phyloP scores from a whole-genome alignment of 2,113 vertebrate genomes.

The Salvator merianae region DNA sequence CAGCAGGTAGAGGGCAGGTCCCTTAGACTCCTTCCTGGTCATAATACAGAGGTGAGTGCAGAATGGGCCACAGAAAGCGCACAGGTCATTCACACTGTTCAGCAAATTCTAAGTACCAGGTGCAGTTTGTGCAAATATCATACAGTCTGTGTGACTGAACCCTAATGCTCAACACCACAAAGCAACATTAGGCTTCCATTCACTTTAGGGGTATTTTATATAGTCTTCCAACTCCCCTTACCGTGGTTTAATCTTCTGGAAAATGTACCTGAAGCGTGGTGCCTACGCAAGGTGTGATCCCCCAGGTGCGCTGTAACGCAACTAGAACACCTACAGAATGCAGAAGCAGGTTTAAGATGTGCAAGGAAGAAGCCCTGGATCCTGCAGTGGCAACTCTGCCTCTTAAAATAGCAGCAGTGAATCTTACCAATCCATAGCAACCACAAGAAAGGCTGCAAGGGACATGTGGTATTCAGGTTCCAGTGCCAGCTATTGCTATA shows the following conservation, averaged over 20 bases:
- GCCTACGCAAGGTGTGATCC: not conserved
- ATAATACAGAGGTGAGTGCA: no score
- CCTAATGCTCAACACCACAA: not conserved
- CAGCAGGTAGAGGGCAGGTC: no score
- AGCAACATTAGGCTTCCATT: not conserved
- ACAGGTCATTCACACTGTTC: no score
- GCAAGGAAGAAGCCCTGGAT: slow-evolving; percentile 8
- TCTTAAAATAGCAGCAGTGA: slow-evolving; percentile 7
- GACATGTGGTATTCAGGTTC: slow-evolving; percentile 20
- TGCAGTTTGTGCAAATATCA: no score
- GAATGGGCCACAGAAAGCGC: no score
- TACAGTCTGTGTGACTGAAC: no score
- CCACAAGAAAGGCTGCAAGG: slow-evolving; percentile 7
- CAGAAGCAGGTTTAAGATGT: not conserved
- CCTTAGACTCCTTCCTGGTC: no score
- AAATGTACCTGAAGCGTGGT: not conserved
- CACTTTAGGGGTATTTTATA: fast-evolving
- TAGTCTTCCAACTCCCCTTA: no score
- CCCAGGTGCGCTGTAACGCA: fast-evolving
- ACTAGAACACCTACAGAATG: not conserved
- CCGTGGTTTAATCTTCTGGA: not conserved
- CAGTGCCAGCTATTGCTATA: slow-evolving; percentile 45
- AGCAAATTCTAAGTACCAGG: no score
- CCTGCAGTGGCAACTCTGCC: slow-evolving; percentile 35
- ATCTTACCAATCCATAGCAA: slow-evolving; percentile 54